A percentile compares a stretch with the other conserved stretches of the same genome.
These are phyloP conservation scores for Ascidia mentula DNA, from an alignment of 23 tunicate species.

Conservation along the genomic window DNA sequence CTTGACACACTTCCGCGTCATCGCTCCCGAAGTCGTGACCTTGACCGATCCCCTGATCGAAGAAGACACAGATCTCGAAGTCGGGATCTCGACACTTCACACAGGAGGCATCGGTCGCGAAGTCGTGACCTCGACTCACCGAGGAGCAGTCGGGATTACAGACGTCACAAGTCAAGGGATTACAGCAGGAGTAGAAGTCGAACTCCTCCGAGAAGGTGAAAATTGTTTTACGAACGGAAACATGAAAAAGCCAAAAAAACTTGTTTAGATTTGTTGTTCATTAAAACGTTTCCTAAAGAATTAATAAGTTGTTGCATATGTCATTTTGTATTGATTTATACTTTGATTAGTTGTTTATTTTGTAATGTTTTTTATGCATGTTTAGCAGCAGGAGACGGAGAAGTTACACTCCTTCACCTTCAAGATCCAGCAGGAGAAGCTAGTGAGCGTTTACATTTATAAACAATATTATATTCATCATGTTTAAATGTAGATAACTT, in stretches of 20 bases:
- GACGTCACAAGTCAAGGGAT: constrained; percentile 30
- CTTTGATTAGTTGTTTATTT: too few relatives aligned
- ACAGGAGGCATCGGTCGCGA: constrained; percentile 42
- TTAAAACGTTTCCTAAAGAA: too few relatives aligned
- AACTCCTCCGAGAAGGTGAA: constrained; percentile 67
- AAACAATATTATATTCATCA: too few relatives aligned
- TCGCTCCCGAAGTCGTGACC: constrained; percentile 68
- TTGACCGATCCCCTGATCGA: constrained; percentile 36
- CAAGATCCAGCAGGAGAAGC: constrained; percentile 50
- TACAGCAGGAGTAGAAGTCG: constrained; percentile 63
- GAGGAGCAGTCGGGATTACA: background rate
- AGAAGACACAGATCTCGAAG: constrained; percentile 50
- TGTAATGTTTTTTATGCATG: background rate
- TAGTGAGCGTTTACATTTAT: constrained; percentile 32
- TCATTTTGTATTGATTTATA: too few relatives aligned
- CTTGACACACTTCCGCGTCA: constrained; percentile 46
- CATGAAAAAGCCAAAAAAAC: too few relatives aligned
- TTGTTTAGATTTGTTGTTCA: too few relatives aligned
- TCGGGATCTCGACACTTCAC: constrained; percentile 33
- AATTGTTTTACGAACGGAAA: background rate
- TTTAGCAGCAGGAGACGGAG: constrained; percentile 47
- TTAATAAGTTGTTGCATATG: too few relatives aligned
- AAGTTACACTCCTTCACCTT: constrained; percentile 78
- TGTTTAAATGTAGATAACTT: too few relatives aligned
- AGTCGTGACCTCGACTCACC: constrained; percentile 52